A percentile compares a stretch with the other conserved stretches of the same genome.
phyloP scores from a whole-genome alignment of 64 coral and sea anemone species.

The Stylophora pistillata region DNA sequence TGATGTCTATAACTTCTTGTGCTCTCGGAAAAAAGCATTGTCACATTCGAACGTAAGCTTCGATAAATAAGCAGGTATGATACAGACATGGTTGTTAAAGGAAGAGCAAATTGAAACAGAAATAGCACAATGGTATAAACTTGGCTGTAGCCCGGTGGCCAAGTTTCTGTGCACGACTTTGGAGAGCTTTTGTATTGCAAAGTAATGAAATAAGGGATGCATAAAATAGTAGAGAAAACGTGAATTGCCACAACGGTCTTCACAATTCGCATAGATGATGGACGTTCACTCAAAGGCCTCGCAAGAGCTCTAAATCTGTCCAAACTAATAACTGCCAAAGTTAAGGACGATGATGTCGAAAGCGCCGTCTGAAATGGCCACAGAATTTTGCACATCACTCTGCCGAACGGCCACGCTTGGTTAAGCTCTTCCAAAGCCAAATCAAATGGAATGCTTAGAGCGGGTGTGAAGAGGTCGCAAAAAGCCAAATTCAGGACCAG shows the following conservation, averaged over 20 bases:
- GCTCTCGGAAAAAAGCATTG: slow-evolving; percentile 16
- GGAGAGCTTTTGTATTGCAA: slow-evolving; percentile 11
- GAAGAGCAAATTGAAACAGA: slow-evolving; percentile 60
- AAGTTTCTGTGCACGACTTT: slow-evolving; percentile 38
- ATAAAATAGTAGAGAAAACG: slow-evolving; percentile 5
- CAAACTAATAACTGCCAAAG: slow-evolving; percentile 55
- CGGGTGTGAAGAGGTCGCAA: slow-evolving; percentile 59
- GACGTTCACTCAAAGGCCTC: slow-evolving; percentile 34
- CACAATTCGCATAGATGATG: slow-evolving; percentile 17
- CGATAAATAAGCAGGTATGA: slow-evolving; percentile 29
- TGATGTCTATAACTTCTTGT: not conserved
- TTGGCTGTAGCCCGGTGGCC: slow-evolving; percentile 57
- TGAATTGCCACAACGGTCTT: slow-evolving; percentile 35
- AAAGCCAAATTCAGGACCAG: slow-evolving; percentile 61
- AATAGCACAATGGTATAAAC: slow-evolving; percentile 55
- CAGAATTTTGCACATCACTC: slow-evolving; percentile 64
- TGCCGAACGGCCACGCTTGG: slow-evolving; percentile 54
- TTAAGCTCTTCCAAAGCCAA: slow-evolving; percentile 60
- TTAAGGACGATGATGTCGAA: slow-evolving; percentile 51
- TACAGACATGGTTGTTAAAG: slow-evolving; percentile 47
- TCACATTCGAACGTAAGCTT: slow-evolving; percentile 30
- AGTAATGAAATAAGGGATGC: slow-evolving; percentile 45
- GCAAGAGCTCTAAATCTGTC: slow-evolving; percentile 63
- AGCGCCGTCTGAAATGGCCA: slow-evolving; percentile 56
- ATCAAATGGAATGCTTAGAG: slow-evolving; percentile 73